Evolutionary conservation across 2,113 vertebrate genomes (phyloP).

Genomic region (Columbina picui): DNA sequence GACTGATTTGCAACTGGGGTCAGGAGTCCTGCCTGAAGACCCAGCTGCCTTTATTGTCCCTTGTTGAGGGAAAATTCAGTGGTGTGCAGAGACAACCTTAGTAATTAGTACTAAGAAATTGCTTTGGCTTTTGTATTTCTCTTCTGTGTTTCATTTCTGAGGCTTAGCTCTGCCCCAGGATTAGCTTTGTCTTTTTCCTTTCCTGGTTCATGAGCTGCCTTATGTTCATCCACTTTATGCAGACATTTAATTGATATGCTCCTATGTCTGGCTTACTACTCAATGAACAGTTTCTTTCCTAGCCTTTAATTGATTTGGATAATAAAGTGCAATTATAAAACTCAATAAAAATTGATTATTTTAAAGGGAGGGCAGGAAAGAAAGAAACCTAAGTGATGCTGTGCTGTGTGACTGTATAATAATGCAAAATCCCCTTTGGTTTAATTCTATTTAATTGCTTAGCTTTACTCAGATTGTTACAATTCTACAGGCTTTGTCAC

Average conservation of each 20-base stretch:
- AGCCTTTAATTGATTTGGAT: conserved; percentile 53
- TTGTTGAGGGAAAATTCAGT: neutral
- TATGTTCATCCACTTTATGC: neutral
- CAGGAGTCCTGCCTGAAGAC: neutral
- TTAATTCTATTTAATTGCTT: conserved; percentile 27
- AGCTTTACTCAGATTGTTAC: neutral
- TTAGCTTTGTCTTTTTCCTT: neutral
- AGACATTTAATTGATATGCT: conserved; percentile 40
- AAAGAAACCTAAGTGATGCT: conserved; percentile 1
- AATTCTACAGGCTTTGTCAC: neutral
- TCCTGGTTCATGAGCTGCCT: neutral
- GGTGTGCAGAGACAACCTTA: neutral
- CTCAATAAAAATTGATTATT: conserved; percentile 41
- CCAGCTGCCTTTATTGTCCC: neutral
- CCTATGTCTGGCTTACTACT: neutral
- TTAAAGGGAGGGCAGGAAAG: conserved; percentile 6
- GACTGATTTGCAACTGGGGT: neutral
- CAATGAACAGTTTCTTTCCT: conserved; percentile 11
- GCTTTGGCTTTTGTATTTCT: conserved; percentile 21
- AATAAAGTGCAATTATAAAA: conserved; percentile 56
- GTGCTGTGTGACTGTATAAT: neutral
- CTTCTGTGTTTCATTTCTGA: neutral
- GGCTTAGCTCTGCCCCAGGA: conserved; percentile 2
- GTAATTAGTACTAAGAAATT: conserved; percentile 1
- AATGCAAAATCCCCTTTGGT: conserved; percentile 12